Percentiles rank a stretch among this genome's conserved stretches.
Evolutionary conservation across 1,140 invertebrate genomes (phyloP).

Genomic region (Agrypnia vestita): DNA sequence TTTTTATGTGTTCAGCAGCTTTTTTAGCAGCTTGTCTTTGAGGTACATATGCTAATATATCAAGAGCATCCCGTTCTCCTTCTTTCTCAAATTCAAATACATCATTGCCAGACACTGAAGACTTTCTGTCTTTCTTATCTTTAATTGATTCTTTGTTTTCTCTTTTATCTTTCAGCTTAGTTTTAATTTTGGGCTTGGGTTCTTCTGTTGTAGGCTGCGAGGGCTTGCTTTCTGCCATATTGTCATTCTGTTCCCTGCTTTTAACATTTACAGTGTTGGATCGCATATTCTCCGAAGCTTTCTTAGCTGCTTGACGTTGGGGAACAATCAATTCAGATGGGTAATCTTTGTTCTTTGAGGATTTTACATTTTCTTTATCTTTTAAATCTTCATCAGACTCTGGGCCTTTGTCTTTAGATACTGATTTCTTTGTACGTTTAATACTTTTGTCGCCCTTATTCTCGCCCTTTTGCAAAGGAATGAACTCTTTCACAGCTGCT

Average conservation of each 20-base stretch:
- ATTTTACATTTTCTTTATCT: constrained; percentile 75
- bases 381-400: constrained; percentile 64
- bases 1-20: constrained; percentile 91
- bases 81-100: constrained; percentile 79
- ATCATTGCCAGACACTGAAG: constrained; percentile 65
- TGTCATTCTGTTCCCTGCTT: constrained; percentile 67
- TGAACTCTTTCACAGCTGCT: constrained; percentile 87
- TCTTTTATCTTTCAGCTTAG: constrained; percentile 66
- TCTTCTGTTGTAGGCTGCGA: constrained; percentile 62
- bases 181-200: constrained; percentile 66
- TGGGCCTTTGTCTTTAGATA: constrained; percentile 69
- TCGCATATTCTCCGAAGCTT: constrained; percentile 90
- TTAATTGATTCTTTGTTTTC: constrained; percentile 49
- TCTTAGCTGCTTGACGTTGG: constrained; percentile 91
- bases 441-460: constrained; percentile 57
- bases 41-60: constrained; percentile 88
- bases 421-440: constrained; percentile 67
- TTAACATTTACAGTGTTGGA: constrained; percentile 70
- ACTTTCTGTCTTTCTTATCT: constrained; percentile 59
- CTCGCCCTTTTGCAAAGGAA: constrained; percentile 66
- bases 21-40: constrained; percentile 93
- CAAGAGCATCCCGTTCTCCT: constrained; percentile 76
- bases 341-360: constrained; percentile 77
- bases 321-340: constrained; percentile 91
- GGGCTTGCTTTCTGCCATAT: constrained; percentile 65